Evolutionary conservation across 1,140 invertebrate genomes (phyloP).

Genomic region (Apis mellifera): DNA sequence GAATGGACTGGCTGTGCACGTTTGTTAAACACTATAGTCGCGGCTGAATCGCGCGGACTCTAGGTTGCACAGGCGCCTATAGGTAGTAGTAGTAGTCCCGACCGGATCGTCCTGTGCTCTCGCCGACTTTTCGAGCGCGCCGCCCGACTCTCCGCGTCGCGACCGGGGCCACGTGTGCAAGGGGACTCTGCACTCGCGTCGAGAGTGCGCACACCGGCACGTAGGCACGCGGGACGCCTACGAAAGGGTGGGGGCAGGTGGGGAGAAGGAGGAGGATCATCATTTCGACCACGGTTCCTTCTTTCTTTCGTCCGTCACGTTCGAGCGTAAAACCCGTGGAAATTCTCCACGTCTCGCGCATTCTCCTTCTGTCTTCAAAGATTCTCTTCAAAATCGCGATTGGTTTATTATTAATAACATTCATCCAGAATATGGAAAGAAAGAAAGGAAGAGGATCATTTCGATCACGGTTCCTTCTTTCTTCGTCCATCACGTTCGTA

Average conservation of each 20-base stretch:
- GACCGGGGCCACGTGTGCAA: conserved; percentile 19
- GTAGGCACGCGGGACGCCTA: conserved; percentile 44
- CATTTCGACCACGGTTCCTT: background rate
- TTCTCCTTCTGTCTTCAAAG: too few species aligned
- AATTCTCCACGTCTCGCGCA: too few species aligned
- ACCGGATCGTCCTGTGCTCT: conserved; percentile 17
- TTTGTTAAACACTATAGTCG: conserved; percentile 69
- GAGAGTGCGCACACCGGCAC: background rate
- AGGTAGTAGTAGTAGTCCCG: conserved; percentile 9
- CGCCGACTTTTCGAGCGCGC: conserved; percentile 24
- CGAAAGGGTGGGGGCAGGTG: background rate
- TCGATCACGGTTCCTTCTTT: too few species aligned
- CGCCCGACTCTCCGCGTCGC: background rate
- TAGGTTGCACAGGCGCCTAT: conserved; percentile 58
- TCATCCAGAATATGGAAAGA: too few species aligned
- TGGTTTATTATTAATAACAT: too few species aligned
- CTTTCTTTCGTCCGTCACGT: background rate
- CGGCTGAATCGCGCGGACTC: conserved; percentile 63
- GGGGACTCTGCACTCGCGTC: too few species aligned
- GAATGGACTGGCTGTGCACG: conserved; percentile 72
- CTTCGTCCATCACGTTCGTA: too few species aligned
- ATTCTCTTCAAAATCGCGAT: too few species aligned
- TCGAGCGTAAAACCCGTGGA: too few species aligned
- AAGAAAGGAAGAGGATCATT: too few species aligned
- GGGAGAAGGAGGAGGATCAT: background rate